Evolutionary conservation across 2,888 invertebrate species (phyloP).

Genomic region (Euproctis similis): DNA sequence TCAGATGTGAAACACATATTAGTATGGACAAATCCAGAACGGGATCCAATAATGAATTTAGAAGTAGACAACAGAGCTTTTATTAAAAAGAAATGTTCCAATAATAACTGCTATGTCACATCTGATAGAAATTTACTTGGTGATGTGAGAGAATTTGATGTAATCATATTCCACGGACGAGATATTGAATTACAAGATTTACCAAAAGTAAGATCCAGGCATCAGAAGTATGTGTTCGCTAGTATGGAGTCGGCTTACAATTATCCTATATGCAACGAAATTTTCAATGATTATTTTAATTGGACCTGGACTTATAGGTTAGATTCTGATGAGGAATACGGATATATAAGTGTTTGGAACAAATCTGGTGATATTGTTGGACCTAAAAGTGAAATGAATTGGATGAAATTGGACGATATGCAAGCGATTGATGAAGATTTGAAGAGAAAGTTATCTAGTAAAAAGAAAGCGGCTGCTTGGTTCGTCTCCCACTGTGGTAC

Average conservation of each 20-base stretch:
- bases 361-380: constrained; percentile 24
- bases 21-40: constrained; percentile 36
- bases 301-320: constrained; percentile 45
- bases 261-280: constrained; percentile 30
- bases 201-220: constrained; percentile 28
- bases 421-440: constrained; percentile 25
- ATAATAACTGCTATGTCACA: constrained; percentile 46
- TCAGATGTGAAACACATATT: constrained; percentile 35
- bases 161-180: constrained; percentile 39
- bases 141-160: constrained; percentile 37
- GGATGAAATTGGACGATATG: constrained; percentile 32
- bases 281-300: constrained; percentile 35
- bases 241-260: constrained; percentile 36
- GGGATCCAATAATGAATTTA: constrained; percentile 30
- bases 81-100: constrained; percentile 31
- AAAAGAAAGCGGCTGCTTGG: constrained; percentile 42
- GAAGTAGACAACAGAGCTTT: constrained; percentile 33
- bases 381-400: constrained; percentile 32
- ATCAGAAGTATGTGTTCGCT: constrained; percentile 43
- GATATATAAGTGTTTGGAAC: constrained; percentile 33
- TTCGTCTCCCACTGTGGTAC: constrained; percentile 41
- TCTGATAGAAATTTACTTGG: constrained; percentile 25
- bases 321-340: constrained; percentile 33
- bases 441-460: constrained; percentile 25
- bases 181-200: constrained; percentile 21